These are phyloP conservation scores for Aphaenogaster floridana DNA, from an alignment of 1,140 invertebrate species.

Conservation along the genomic window DNA sequence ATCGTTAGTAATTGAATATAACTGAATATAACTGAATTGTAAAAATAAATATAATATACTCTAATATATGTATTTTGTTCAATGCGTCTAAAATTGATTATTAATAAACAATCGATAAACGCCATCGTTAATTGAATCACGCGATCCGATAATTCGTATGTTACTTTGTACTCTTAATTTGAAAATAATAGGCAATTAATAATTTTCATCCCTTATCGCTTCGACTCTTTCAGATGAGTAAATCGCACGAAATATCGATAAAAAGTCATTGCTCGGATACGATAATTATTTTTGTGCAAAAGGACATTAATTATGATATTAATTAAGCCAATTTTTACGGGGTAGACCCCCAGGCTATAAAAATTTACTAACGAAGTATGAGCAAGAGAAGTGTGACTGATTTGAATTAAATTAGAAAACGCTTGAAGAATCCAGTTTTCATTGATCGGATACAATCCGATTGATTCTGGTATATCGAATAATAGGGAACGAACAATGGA, in stretches of 20 bases:
- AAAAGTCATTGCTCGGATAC: not conserved
- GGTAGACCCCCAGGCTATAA: not conserved
- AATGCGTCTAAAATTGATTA: not conserved
- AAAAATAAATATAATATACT: conserved; percentile 1
- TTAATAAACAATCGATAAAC: not conserved
- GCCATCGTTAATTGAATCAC: not conserved
- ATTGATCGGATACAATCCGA: conserved; percentile 16
- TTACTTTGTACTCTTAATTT: conserved; percentile 2
- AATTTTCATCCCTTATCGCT: not conserved
- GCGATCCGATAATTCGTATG: not conserved
- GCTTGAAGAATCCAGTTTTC: conserved; percentile 29
- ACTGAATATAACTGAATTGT: not conserved
- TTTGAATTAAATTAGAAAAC: conserved; percentile 45
- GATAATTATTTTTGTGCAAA: not conserved
- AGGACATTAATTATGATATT: conserved; percentile 33
- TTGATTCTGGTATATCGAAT: conserved; percentile 15
- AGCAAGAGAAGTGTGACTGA: not conserved
- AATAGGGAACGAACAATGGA: conserved; percentile 16
- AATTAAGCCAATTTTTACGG: not conserved
- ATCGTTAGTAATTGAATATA: not conserved
- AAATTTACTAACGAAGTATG: not conserved
- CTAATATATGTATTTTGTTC: conserved; percentile 1
- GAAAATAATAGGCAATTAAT: conserved; percentile 23
- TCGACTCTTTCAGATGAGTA: not conserved
- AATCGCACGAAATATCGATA: not conserved